Conservation (phyloP, 2,888 invertebrate genomes). For the Macropis europaea region DNA sequence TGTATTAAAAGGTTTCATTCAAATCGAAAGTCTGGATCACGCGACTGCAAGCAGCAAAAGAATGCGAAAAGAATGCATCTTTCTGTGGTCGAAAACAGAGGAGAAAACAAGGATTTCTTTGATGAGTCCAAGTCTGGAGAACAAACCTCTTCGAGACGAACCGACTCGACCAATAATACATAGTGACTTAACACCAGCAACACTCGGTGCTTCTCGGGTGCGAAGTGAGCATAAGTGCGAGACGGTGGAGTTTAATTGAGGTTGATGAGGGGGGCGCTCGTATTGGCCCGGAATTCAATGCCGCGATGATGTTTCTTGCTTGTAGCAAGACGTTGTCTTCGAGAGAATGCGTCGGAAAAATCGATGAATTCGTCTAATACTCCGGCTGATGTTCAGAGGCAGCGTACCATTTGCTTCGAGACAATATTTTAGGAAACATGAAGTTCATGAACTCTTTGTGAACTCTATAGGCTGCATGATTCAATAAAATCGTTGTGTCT, state of each 20-base stretch:
- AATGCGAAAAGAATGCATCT: no score
- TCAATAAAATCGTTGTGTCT: no score
- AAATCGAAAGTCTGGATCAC: conserved; percentile 11
- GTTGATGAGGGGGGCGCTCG: conserved; percentile 80
- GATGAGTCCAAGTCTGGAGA: conserved; percentile 35
- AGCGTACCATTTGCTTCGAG: neutral
- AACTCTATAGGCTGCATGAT: no score
- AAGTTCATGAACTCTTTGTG: neutral
- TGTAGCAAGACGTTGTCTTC: conserved; percentile 65
- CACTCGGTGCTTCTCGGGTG: conserved; percentile 73
- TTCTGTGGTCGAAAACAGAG: neutral
- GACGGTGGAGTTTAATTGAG: conserved; percentile 79
- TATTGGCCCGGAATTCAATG: conserved; percentile 80
- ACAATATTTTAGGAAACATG: neutral
- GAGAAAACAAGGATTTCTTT: conserved; percentile 38
- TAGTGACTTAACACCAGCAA: conserved; percentile 70
- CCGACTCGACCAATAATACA: conserved; percentile 65
- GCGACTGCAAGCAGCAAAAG: no score
- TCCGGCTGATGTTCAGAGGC: neutral
- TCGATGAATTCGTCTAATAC: conserved; percentile 54
- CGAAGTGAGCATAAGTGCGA: conserved; percentile 78
- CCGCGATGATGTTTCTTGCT: conserved; percentile 76
- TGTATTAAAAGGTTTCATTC: neutral
- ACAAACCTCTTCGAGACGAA: conserved; percentile 56
- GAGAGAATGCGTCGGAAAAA: conserved; percentile 63